These are phyloP conservation scores for Dioctria linearis DNA, from an alignment of 2,888 invertebrate genomes.

Conservation along the genomic window DNA sequence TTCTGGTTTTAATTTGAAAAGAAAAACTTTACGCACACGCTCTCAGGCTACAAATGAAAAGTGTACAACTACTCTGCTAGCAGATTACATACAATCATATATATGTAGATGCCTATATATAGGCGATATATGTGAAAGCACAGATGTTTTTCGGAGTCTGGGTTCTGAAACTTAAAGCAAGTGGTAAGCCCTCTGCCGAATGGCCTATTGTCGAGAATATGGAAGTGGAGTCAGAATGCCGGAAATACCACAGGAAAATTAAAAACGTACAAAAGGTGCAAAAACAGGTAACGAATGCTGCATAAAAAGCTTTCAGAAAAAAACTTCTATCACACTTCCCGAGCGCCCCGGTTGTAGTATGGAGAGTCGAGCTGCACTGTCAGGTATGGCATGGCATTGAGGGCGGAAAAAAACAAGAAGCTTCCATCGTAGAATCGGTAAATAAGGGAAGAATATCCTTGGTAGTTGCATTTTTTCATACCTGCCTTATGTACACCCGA, in stretches of 20 bases:
- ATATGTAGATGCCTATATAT: neutral
- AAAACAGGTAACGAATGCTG: conserved; percentile 52
- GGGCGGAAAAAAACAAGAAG: conserved; percentile 19
- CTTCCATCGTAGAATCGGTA: conserved; percentile 35
- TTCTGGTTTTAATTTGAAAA: conserved; percentile 47
- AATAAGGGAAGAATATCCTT: conserved; percentile 41
- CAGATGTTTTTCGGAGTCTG: conserved; percentile 28
- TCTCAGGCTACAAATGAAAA: conserved; percentile 6
- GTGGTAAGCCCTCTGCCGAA: conserved; percentile 29
- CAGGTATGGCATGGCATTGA: conserved; percentile 30
- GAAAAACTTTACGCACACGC: conserved; percentile 39
- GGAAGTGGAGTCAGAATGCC: conserved; percentile 55
- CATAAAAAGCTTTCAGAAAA: conserved; percentile 32
- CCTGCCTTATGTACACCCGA: conserved; percentile 10
- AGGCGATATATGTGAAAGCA: neutral
- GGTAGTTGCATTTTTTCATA: conserved; percentile 42
- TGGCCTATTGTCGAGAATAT: conserved; percentile 44
- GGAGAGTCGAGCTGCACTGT: neutral
- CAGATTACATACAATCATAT: neutral
- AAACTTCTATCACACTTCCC: conserved; percentile 37
- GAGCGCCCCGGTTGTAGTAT: neutral
- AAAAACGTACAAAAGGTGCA: conserved; percentile 59
- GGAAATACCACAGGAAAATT: conserved; percentile 60
- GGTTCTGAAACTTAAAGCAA: conserved; percentile 28
- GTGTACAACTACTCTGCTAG: neutral